A percentile compares a stretch with the other conserved stretches of the same genome.
Evolutionary conservation across 2,888 invertebrate genomes (phyloP).

Genomic region (Chrysolina americana): DNA sequence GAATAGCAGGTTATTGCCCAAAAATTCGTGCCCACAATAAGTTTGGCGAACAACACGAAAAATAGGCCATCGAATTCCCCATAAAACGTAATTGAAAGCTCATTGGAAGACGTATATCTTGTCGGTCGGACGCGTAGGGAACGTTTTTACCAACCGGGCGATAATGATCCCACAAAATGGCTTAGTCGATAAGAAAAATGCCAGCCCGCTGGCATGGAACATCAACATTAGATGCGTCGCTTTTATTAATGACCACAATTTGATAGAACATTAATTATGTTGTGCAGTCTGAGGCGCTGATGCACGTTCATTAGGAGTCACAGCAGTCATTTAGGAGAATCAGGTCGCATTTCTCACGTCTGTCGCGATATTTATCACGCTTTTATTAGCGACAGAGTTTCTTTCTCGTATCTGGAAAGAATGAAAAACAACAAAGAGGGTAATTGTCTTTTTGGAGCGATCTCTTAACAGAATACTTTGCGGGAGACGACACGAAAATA

Average conservation of each 20-base stretch:
- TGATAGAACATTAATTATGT: constrained; percentile 40
- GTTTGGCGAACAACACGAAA: constrained; percentile 42
- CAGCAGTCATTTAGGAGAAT: constrained; percentile 24
- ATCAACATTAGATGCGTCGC: constrained; percentile 33
- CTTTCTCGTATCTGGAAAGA: background rate
- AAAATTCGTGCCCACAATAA: constrained; percentile 24
- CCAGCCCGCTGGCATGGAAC: constrained; percentile 30
- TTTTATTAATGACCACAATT: constrained; percentile 42
- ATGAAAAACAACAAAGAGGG: background rate
- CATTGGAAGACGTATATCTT: constrained; percentile 63
- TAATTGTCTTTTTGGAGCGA: constrained; percentile 10
- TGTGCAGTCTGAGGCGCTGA: constrained; percentile 22
- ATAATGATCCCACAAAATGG: constrained; percentile 65
- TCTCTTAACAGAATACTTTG: constrained; percentile 12
- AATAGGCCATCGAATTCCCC: constrained; percentile 53
- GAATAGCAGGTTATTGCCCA: constrained; percentile 1
- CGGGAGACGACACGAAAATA: background rate
- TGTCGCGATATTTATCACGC: background rate
- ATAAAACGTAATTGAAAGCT: constrained; percentile 67
- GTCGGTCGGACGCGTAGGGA: constrained; percentile 57
- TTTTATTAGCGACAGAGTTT: constrained; percentile 13
- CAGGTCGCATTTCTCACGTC: constrained; percentile 7
- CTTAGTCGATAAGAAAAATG: constrained; percentile 60
- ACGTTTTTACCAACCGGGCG: constrained; percentile 59
- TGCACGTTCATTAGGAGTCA: constrained; percentile 31